phyloP scores from a whole-genome alignment of 2,797 vertebrate species.

The Uromys caudimaculatus region DNA sequence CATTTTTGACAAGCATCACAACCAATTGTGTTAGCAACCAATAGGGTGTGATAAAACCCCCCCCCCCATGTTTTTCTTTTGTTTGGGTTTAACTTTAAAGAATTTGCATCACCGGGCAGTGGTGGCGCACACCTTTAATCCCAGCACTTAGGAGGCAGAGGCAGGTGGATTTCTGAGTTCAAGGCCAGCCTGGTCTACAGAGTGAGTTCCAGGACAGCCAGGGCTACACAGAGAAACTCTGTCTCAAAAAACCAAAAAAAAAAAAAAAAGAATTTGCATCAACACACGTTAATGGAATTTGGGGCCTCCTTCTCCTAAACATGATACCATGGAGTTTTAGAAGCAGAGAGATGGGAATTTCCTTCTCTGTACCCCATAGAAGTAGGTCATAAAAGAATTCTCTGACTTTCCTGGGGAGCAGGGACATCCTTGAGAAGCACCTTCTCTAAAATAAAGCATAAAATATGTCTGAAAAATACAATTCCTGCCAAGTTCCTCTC shows the following conservation, averaged over 20 bases:
- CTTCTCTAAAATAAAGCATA: neutral
- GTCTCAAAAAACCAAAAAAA: too few species aligned
- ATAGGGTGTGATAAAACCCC: neutral
- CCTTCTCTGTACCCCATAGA: neutral
- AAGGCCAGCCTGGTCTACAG: too few species aligned
- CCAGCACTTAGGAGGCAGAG: too few species aligned
- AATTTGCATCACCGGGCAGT: slow-evolving; percentile 9
- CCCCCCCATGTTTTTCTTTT: slow-evolving; percentile 6
- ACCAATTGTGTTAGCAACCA: neutral
- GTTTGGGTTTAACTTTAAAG: slow-evolving; percentile 40
- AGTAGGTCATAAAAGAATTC: neutral
- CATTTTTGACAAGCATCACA: neutral
- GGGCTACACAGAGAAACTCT: too few species aligned
- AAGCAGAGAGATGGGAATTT: neutral
- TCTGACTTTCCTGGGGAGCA: neutral
- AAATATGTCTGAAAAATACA: neutral
- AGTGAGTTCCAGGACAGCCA: too few species aligned
- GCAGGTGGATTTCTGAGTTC: too few species aligned
- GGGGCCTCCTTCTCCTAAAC: neutral
- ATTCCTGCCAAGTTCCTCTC: neutral
- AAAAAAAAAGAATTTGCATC: slow-evolving; percentile 13
- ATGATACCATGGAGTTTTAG: neutral
- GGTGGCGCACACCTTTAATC: too few species aligned
- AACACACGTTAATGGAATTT: neutral
- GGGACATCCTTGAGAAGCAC: neutral